Evolutionary conservation across 1,140 invertebrate species (phyloP).

Genomic region (Penaeus japonicus): DNA sequence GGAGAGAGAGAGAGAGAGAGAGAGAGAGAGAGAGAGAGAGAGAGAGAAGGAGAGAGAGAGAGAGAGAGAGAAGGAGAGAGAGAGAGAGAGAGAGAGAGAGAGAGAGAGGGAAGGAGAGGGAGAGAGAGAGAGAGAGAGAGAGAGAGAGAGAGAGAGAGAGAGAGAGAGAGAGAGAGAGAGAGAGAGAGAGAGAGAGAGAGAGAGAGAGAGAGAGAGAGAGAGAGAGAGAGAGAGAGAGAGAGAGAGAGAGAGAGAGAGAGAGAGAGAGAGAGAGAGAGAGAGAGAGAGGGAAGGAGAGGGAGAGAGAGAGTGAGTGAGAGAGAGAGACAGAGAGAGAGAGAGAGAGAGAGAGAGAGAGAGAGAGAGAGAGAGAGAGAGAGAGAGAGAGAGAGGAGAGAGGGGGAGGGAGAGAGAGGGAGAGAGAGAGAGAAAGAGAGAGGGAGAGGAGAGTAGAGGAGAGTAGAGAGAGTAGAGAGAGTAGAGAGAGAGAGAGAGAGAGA

Average conservation of each 20-base stretch:
- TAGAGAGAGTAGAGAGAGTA: too few species aligned
- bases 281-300: slow-evolving; percentile 6
- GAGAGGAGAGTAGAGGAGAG: too few species aligned
- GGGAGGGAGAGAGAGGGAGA: neutral
- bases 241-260: neutral
- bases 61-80: neutral
- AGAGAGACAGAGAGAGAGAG: neutral
- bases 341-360: slow-evolving; percentile 6
- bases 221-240: neutral
- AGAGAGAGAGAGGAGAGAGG: neutral
- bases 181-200: too few species aligned
- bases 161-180: too few species aligned
- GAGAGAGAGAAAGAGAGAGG: too few species aligned
- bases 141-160: too few species aligned
- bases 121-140: neutral
- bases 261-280: neutral
- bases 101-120: neutral
- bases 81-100: neutral
- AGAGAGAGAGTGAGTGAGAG: neutral
- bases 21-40: neutral
- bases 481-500: too few species aligned
- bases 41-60: neutral
- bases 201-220: too few species aligned
- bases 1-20: neutral
- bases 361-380: slow-evolving; percentile 28